Conservation (phyloP, 2,797 vertebrate species). For the Rhynchotus rufescens region DNA sequence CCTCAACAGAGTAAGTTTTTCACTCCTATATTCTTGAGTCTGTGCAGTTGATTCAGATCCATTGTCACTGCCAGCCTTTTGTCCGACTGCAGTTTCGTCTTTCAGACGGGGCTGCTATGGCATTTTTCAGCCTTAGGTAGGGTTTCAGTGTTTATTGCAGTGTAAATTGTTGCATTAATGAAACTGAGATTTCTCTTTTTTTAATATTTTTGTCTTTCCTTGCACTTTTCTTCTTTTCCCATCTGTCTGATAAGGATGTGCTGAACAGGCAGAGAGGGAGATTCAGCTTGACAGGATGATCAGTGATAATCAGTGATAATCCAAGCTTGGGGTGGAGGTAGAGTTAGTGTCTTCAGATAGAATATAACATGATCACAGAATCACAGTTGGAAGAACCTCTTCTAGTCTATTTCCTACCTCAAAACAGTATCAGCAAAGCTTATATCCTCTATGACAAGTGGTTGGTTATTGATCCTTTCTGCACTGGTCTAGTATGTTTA, state of each 20-base stretch:
- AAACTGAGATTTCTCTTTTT: neutral
- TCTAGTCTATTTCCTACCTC: neutral
- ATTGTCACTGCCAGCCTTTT: neutral
- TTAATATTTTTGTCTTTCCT: neutral
- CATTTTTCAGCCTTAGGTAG: neutral
- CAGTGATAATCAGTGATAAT: neutral
- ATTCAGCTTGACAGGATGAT: neutral
- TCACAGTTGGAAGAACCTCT: neutral
- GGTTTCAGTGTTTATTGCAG: neutral
- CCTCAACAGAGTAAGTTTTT: neutral
- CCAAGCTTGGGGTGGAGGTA: neutral
- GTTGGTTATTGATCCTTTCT: slow-evolving; percentile 6
- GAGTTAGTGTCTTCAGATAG: neutral
- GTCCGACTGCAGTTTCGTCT: neutral
- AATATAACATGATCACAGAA: neutral
- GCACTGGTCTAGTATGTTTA: neutral
- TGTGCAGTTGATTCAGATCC: neutral
- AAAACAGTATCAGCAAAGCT: neutral
- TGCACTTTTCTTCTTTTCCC: neutral
- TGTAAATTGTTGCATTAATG: neutral
- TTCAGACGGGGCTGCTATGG: neutral
- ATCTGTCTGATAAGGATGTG: neutral
- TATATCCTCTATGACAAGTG: neutral
- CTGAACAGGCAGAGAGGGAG: neutral
- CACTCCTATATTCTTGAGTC: neutral